Conservation (phyloP, 2,797 vertebrate genomes). For the Sebastes vulpes region DNA sequence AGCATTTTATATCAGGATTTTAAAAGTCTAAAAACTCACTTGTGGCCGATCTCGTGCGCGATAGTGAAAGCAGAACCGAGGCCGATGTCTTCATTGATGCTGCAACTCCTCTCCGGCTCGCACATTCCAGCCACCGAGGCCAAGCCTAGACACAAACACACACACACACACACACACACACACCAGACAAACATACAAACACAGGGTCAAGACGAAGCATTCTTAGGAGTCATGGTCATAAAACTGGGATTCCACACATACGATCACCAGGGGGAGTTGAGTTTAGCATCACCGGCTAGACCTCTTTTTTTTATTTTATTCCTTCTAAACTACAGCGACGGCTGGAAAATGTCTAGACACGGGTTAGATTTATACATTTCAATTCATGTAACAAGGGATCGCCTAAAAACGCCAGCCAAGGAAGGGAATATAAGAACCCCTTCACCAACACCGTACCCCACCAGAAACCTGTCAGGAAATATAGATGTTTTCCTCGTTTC, state of each 20-base stretch:
- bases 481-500: constrained; percentile 72
- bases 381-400: constrained; percentile 94
- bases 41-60: constrained; percentile 99
- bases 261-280: constrained; percentile 89
- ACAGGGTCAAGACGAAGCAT: constrained; percentile 90
- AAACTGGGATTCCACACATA: constrained; percentile 89
- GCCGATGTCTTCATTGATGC: constrained; percentile 99
- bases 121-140: constrained; percentile 99
- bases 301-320: constrained; percentile 84
- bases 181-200: constrained; percentile 65
- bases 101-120: constrained; percentile 98
- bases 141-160: constrained; percentile 93
- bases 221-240: constrained; percentile 86
- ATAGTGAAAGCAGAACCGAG: constrained; percentile 99
- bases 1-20: constrained; percentile 14
- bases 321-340: constrained; percentile 87
- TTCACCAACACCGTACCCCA: constrained; percentile 57
- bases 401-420: constrained; percentile 91
- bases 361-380: constrained; percentile 94
- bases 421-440: constrained; percentile 91
- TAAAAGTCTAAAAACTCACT: constrained; percentile 89
- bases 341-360: constrained; percentile 95
- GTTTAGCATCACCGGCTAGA: constrained; percentile 90
- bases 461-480: constrained; percentile 55
- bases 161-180: constrained; percentile 41